A percentile compares a stretch with the other conserved stretches of the same genome.
Evolutionary conservation across 2,113 vertebrate genomes (phyloP).

Genomic region (Tympanuchus pallidicinctus): DNA sequence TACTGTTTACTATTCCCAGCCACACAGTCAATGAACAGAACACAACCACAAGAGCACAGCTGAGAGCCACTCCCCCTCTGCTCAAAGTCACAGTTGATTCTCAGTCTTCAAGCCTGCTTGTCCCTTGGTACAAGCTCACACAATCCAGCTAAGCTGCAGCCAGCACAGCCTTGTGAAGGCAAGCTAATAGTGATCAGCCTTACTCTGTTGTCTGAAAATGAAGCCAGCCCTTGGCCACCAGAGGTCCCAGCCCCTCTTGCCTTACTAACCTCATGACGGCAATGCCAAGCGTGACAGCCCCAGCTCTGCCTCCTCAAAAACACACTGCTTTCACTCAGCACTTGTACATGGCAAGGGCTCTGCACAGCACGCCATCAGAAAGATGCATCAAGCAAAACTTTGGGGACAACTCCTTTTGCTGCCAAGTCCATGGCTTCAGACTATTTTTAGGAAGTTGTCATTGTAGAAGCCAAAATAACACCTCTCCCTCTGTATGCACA

Average conservation of each 20-base stretch:
- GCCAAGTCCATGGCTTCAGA: fast-evolving
- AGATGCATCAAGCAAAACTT: neutral
- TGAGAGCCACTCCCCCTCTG: neutral
- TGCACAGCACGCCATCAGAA: fast-evolving
- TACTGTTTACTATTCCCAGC: neutral
- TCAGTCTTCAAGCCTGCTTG: neutral
- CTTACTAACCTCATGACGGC: neutral
- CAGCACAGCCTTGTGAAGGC: neutral
- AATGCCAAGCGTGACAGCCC: neutral
- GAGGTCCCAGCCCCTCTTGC: neutral
- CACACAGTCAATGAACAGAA: neutral
- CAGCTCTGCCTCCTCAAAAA: neutral
- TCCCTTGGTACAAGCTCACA: neutral
- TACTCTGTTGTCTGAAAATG: neutral
- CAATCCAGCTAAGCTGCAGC: neutral
- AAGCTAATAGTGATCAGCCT: neutral
- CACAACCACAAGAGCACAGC: neutral
- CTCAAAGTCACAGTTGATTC: neutral
- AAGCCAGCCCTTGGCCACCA: neutral
- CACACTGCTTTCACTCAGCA: fast-evolving
- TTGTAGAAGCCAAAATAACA: neutral
- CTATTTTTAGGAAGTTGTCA: slow-evolving; percentile 1
- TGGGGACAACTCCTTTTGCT: neutral
- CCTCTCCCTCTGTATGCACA: neutral
- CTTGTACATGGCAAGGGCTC: fast-evolving